These are phyloP conservation scores for Gopherus flavomarginatus DNA, from an alignment of 2,113 vertebrate species.

Conservation along the genomic window DNA sequence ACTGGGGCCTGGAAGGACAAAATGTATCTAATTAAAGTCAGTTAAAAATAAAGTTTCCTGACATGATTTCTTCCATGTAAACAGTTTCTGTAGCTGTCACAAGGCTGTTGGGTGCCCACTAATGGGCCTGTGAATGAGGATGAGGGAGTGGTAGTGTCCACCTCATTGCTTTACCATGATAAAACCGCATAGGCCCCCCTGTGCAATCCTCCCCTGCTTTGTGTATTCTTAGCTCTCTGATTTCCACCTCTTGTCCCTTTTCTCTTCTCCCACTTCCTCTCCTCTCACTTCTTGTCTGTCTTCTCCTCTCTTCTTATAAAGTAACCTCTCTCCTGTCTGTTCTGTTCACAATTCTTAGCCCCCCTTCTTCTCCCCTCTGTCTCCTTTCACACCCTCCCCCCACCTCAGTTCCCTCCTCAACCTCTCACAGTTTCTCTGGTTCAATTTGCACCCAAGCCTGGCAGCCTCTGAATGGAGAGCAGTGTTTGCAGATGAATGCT, in stretches of 20 bases:
- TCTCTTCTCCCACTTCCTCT: neutral
- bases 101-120: neutral
- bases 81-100: neutral
- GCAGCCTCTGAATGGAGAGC: slow-evolving; percentile 36
- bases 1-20: neutral
- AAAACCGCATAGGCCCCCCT: neutral
- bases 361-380: neutral
- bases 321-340: neutral
- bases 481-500: slow-evolving; percentile 49
- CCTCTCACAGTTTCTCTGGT: neutral
- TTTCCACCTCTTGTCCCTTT: neutral
- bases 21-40: neutral
- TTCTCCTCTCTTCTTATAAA: neutral
- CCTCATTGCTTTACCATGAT: neutral
- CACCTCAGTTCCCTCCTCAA: neutral
- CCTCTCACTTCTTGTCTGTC: neutral
- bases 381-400: neutral
- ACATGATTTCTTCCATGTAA: neutral
- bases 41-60: neutral
- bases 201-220: neutral
- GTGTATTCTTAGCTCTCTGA: neutral
- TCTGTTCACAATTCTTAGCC: neutral
- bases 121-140: neutral
- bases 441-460: slow-evolving; percentile 5
- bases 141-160: neutral